A percentile compares a stretch with the other conserved stretches of the same genome.
phyloP scores from a whole-genome alignment of 2,113 vertebrate species.

The Emydocephalus ijimae region DNA sequence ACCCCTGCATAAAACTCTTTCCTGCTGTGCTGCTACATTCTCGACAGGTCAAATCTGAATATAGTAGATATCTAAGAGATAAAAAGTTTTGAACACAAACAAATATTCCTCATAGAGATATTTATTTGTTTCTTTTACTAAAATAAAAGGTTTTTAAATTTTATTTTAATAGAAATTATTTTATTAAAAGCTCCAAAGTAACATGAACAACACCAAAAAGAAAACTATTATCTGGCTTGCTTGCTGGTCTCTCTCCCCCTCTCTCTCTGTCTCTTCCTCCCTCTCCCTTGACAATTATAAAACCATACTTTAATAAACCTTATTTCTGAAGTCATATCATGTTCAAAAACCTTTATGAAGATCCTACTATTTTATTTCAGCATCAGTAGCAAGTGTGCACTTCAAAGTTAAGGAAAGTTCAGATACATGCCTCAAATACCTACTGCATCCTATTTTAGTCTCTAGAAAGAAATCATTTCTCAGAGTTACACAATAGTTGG shows the following conservation, averaged over 20 bases:
- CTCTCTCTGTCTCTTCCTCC: too few species aligned
- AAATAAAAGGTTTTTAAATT: not conserved
- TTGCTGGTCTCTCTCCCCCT: too few species aligned
- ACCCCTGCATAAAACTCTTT: not conserved
- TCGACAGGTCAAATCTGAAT: not conserved
- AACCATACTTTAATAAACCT: not conserved
- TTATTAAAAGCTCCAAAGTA: not conserved
- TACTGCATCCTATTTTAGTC: conserved; percentile 24
- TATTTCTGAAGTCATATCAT: not conserved
- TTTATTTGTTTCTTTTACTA: not conserved
- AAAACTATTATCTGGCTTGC: not conserved
- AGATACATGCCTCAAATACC: conserved; percentile 24
- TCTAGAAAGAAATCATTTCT: conserved; percentile 47
- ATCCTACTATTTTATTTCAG: not conserved
- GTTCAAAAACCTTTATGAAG: not conserved
- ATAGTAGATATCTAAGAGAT: not conserved
- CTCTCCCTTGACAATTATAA: not conserved
- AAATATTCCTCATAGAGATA: not conserved
- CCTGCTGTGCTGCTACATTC: not conserved
- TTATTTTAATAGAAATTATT: not conserved
- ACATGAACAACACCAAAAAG: not conserved
- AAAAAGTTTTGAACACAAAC: not conserved
- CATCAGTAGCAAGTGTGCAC: not conserved
- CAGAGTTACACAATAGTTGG: conserved; percentile 26
- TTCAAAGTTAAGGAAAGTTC: not conserved